Percentiles rank a stretch among this genome's conserved stretches.
phyloP scores from a whole-genome alignment of 2,113 vertebrate species.

The Carassius auratus region DNA sequence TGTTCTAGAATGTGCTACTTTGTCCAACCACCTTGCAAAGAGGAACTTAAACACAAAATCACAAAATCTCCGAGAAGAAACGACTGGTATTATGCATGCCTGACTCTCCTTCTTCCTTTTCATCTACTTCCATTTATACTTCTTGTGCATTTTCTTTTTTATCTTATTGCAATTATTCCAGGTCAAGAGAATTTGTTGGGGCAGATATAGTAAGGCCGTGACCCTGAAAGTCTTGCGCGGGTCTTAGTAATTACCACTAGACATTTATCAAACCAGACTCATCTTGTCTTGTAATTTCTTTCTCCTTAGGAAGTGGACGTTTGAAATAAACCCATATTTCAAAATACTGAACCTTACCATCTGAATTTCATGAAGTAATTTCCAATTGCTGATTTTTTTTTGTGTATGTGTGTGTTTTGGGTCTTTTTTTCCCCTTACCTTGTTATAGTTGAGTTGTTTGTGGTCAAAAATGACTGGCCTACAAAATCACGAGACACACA shows the following conservation, averaged over 20 bases:
- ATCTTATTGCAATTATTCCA: constrained; percentile 15
- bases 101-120: not conserved
- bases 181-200: constrained; percentile 14
- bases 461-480: not conserved
- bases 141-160: not conserved
- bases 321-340: constrained; percentile 16
- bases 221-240: not conserved
- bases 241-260: constrained; percentile 32
- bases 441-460: not conserved
- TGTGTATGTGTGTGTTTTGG: too few relatives aligned
- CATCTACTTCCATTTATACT: not conserved
- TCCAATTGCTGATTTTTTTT: too few relatives aligned
- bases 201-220: constrained; percentile 9
- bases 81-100: not conserved
- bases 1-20: constrained; percentile 3
- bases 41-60: constrained; percentile 7
- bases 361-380: not conserved
- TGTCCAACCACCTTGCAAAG: not conserved
- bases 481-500: too few relatives aligned
- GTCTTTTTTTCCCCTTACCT: too few relatives aligned
- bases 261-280: constrained; percentile 14
- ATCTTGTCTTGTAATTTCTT: constrained; percentile 24
- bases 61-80: not conserved
- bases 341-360: constrained; percentile 1
- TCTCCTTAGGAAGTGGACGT: not conserved